These are phyloP conservation scores for Euzetes globulus DNA, from an alignment of 2,888 invertebrate species.

Conservation along the genomic window DNA sequence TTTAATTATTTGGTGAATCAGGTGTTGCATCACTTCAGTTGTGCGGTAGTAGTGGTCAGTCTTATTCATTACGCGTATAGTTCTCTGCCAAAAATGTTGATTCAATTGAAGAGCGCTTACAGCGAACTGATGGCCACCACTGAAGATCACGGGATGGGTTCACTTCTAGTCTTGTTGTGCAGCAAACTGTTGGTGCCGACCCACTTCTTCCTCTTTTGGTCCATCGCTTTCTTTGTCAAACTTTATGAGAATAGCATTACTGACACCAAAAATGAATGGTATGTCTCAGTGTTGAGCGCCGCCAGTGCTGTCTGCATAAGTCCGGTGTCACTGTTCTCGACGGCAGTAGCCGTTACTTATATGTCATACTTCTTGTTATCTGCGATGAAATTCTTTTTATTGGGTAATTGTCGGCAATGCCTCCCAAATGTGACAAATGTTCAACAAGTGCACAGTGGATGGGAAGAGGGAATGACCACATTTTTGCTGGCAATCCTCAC, in stretches of 20 bases:
- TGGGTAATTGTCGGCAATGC: constrained; percentile 43
- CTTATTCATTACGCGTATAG: constrained; percentile 49
- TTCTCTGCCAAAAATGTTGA: constrained; percentile 47
- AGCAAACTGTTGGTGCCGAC: constrained; percentile 50
- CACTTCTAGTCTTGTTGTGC: constrained; percentile 47
- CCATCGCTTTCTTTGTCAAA: constrained; percentile 49
- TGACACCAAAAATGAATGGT: constrained; percentile 45
- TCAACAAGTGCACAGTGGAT: constrained; percentile 46
- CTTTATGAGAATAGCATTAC: constrained; percentile 45
- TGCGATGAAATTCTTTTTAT: constrained; percentile 49
- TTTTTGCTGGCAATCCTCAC: constrained; percentile 53
- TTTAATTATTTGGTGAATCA: constrained; percentile 40
- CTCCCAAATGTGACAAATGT: constrained; percentile 4
- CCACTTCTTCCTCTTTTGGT: constrained; percentile 52
- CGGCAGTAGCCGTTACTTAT: constrained; percentile 52
- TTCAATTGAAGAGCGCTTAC: constrained; percentile 45
- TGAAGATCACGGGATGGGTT: constrained; percentile 45
- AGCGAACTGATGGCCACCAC: constrained; percentile 44
- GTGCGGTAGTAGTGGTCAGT: constrained; percentile 48
- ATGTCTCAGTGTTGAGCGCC: constrained; percentile 41
- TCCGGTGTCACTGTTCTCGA: constrained; percentile 51
- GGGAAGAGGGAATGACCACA: constrained; percentile 54
- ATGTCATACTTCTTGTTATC: constrained; percentile 48
- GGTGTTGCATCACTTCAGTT: constrained; percentile 50
- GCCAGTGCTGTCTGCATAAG: constrained; percentile 49